Conservation (phyloP, 2,113 vertebrate species). For the Deroptyus accipitrinus region DNA sequence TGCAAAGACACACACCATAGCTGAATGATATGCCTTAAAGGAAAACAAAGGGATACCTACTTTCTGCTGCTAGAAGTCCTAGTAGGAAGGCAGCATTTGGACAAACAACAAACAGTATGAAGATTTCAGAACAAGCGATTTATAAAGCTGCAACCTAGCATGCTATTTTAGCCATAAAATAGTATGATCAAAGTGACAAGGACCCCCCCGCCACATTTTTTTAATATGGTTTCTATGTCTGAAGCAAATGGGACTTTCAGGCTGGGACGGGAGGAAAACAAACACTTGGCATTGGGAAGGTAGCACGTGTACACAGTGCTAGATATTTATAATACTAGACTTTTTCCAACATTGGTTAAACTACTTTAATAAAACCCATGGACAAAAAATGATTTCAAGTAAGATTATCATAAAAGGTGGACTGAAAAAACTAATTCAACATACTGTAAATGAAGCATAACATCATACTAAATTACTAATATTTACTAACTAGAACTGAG, state of each 20-base stretch:
- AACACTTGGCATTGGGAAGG: background rate
- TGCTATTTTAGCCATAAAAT: slow-evolving; percentile 57
- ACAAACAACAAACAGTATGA: slow-evolving; percentile 86
- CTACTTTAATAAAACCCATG: background rate
- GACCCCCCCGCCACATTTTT: background rate
- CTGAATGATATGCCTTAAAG: slow-evolving; percentile 75
- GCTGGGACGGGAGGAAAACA: background rate
- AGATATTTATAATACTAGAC: background rate
- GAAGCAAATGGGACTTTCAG: background rate
- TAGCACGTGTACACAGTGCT: background rate
- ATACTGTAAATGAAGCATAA: background rate
- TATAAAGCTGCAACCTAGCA: slow-evolving; percentile 70
- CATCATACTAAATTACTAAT: background rate
- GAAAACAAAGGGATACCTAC: slow-evolving; percentile 91
- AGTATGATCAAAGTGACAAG: slow-evolving; percentile 9
- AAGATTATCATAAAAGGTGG: background rate
- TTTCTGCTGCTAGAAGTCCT: slow-evolving; percentile 99
- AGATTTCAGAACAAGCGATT: slow-evolving; percentile 77
- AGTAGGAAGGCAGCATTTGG: slow-evolving; percentile 86
- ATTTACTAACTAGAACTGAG: background rate
- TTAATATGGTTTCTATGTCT: background rate
- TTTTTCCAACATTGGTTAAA: background rate
- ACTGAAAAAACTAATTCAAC: background rate
- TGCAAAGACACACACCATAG: slow-evolving; percentile 74
- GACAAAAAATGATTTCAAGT: background rate